phyloP scores from a whole-genome alignment of 1,140 invertebrate genomes.

The Harpegnathos saltator region DNA sequence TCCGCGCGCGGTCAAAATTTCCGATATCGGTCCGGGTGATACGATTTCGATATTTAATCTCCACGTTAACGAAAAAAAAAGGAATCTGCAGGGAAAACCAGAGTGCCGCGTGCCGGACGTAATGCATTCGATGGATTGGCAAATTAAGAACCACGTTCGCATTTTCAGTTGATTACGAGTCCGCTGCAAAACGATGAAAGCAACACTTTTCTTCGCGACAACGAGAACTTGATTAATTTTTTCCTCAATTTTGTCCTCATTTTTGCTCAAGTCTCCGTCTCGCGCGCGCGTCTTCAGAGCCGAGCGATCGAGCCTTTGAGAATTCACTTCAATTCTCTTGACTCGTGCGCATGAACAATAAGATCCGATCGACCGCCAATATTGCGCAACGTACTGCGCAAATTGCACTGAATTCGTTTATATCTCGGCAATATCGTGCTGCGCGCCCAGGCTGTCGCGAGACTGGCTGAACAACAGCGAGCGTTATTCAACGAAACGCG shows the following conservation, averaged over 20 bases:
- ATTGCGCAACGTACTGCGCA: too few relatives aligned
- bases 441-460: too few relatives aligned
- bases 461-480: neutral
- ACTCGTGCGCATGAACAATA: too few relatives aligned
- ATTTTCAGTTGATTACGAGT: conserved; percentile 15
- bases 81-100: conserved; percentile 15
- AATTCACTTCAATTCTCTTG: too few relatives aligned
- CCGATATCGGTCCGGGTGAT: conserved; percentile 48
- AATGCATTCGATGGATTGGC: conserved; percentile 39
- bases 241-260: too few relatives aligned
- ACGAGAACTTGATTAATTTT: neutral
- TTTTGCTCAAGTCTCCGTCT: too few relatives aligned
- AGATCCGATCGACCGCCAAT: too few relatives aligned
- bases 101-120: neutral
- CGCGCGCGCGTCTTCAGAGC: too few relatives aligned
- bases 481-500: neutral
- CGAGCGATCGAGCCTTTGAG: too few relatives aligned
- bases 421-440: too few relatives aligned
- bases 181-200: neutral
- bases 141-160: conserved; percentile 33
- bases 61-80: conserved; percentile 38
- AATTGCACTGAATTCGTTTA: too few relatives aligned
- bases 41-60: conserved; percentile 53
- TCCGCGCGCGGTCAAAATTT: conserved; percentile 45
- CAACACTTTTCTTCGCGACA: neutral